A percentile compares a stretch with the other conserved stretches of the same genome.
phyloP scores from a whole-genome alignment of 2,113 vertebrate species.

The Hyla sarda region DNA sequence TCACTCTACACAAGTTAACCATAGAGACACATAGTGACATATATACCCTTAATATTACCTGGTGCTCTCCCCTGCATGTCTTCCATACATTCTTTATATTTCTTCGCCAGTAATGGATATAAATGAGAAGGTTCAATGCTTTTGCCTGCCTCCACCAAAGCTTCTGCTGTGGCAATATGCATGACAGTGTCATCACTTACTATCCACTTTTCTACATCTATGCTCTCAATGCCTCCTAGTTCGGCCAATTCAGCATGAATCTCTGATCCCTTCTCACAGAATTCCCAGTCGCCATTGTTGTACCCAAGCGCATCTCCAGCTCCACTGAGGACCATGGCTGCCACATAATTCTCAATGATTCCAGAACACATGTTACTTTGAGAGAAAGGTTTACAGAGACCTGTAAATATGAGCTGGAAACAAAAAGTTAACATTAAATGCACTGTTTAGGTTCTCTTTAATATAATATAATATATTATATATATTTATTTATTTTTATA shows the following conservation, averaged over 20 bases:
- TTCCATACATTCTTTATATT: constrained; percentile 79
- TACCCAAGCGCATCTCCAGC: constrained; percentile 79
- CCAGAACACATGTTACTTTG: constrained; percentile 53
- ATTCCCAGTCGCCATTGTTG: constrained; percentile 75
- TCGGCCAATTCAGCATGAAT: constrained; percentile 75
- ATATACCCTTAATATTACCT: constrained; percentile 68
- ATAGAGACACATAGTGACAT: background rate
- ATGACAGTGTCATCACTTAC: constrained; percentile 85
- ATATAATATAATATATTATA: no score
- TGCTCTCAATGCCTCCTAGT: constrained; percentile 72
- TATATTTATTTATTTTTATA: no score
- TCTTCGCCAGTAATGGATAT: constrained; percentile 74
- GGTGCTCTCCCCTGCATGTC: constrained; percentile 80
- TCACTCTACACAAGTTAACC: background rate
- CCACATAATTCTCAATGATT: constrained; percentile 72
- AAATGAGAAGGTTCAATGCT: constrained; percentile 58
- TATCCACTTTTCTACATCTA: constrained; percentile 69
- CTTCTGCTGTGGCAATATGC: constrained; percentile 84
- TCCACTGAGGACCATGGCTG: constrained; percentile 78
- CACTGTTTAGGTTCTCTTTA: no score
- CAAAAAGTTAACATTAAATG: background rate
- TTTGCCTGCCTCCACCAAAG: constrained; percentile 70
- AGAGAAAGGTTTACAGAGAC: background rate
- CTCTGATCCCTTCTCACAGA: constrained; percentile 64
- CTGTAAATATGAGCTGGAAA: constrained; percentile 46